These are phyloP conservation scores for Napeogenes inachia DNA, from an alignment of 2,888 invertebrate species.

Conservation along the genomic window DNA sequence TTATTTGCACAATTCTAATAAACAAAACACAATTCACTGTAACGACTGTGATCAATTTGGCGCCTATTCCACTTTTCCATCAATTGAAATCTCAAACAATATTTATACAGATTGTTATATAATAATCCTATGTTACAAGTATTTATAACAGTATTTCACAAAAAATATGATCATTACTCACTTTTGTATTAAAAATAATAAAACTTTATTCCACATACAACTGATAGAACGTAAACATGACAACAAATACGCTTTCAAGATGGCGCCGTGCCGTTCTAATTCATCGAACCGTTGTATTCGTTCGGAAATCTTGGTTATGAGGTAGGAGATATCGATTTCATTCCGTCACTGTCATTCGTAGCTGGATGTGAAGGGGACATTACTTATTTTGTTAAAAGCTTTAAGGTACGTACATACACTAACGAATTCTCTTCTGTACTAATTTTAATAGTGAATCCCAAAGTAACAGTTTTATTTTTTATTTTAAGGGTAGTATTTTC, in stretches of 20 bases:
- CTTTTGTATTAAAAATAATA: slow-evolving; percentile 29
- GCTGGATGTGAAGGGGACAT: slow-evolving; percentile 5
- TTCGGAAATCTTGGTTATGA: slow-evolving; percentile 27
- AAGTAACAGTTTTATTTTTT: too few species aligned
- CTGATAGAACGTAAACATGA: slow-evolving; percentile 69
- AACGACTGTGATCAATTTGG: slow-evolving; percentile 60
- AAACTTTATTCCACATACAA: slow-evolving; percentile 67
- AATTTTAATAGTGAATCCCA: too few species aligned
- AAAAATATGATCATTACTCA: slow-evolving; percentile 16
- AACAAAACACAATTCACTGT: slow-evolving; percentile 21
- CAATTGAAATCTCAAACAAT: slow-evolving; percentile 2
- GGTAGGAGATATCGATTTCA: slow-evolving; percentile 3
- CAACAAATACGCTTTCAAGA: slow-evolving; percentile 77
- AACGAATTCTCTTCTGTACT: neutral
- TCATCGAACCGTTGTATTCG: slow-evolving; percentile 38
- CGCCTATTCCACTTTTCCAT: slow-evolving; percentile 59
- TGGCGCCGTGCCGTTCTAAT: slow-evolving; percentile 47
- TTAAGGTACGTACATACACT: neutral
- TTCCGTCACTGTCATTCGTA: slow-evolving; percentile 3
- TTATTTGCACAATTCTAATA: slow-evolving; percentile 10
- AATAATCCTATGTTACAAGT: neutral
- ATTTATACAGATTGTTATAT: neutral
- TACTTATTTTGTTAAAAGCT: neutral
- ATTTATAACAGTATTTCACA: slow-evolving; percentile 6
- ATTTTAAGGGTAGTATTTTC: too few species aligned